A percentile compares a stretch with the other conserved stretches of the same genome.
Evolutionary conservation across 2,113 vertebrate genomes (phyloP).

Genomic region (Silurus meridionalis): DNA sequence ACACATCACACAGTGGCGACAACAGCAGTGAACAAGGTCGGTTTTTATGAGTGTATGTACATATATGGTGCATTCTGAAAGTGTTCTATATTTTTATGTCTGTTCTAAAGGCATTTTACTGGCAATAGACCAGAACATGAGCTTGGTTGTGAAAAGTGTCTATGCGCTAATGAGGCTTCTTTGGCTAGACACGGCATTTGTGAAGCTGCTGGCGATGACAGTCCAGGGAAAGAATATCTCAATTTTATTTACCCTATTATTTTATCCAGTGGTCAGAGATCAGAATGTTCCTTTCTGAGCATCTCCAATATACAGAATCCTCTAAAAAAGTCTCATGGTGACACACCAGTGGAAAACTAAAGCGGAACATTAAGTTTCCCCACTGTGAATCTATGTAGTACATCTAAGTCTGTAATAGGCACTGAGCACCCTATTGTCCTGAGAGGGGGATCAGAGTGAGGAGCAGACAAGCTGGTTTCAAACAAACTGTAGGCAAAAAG

Average conservation of each 20-base stretch:
- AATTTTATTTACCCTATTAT: slow-evolving; percentile 28
- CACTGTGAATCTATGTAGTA: not conserved
- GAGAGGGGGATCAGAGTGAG: slow-evolving; percentile 1
- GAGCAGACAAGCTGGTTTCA: slow-evolving; percentile 60
- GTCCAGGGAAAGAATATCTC: slow-evolving; percentile 24
- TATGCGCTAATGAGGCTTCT: slow-evolving; percentile 40
- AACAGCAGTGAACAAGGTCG: slow-evolving; percentile 99
- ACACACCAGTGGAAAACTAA: not conserved
- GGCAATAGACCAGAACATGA: not conserved
- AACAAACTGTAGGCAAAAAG: slow-evolving; percentile 83
- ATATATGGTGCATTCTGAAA: not conserved
- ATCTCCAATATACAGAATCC: not conserved
- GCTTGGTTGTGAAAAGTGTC: slow-evolving; percentile 40
- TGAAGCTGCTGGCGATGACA: slow-evolving; percentile 31
- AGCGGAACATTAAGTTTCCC: not conserved
- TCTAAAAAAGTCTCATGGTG: not conserved
- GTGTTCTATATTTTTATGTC: not conserved
- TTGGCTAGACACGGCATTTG: slow-evolving; percentile 22
- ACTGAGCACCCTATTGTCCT: not conserved
- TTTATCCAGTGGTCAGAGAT: not conserved
- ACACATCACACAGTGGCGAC: slow-evolving; percentile 98
- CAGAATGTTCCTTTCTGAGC: not conserved
- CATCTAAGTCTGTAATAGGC: not conserved
- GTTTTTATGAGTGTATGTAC: slow-evolving; percentile 50
- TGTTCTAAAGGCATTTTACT: not conserved